Evolutionary conservation across 2,888 invertebrate genomes (phyloP), one percentile per base, ranked within the genome.

Genomic region (Meiosimyza decipiens): DNA sequence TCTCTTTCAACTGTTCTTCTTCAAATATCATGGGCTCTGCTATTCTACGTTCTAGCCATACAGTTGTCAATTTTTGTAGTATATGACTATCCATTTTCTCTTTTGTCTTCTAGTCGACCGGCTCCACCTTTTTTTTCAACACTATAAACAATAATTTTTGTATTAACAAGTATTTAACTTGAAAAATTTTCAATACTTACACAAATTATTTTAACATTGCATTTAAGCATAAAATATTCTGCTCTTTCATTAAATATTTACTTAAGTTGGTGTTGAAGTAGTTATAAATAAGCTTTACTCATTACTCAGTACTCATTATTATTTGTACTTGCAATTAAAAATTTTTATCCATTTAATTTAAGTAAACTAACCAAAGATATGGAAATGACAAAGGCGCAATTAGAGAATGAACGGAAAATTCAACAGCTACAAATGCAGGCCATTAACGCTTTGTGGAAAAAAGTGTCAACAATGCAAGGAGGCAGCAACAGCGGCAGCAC

Each of bases 381-480:
- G 92, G 93, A 93, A 82, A 91, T 93, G 15, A 94, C 95, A 0
- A 94, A 95, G 84, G 93, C 92, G 2, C 95, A 95, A 15, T 84
- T 95, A 62, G 94, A 95, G 82, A 94, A 94, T 80, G 95, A 96
- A 83, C 89, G 95, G 47, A 95, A 94, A 82, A 92, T 96, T 72
- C 94, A 95, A 79, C 92, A 95, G 82, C 87, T 96, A 65, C 96
- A 96, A 87, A 94, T 95, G 91, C 95, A 96, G 86, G 95, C 96
- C 6, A 96, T 96, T 79, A 94, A 94, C 82, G 95, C 95, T 1
- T 87, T 96, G 4, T 96, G 95, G 95, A 95, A 94, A 86, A 95
- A 95, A 84, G 93, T 95, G 2, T 92, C 93, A 16, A 90, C 91
- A 0, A 87, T 94, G 78, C 92, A 87, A 74, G 75, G 79, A 15